Evolutionary conservation across 2,888 invertebrate species (phyloP).

Genomic region (Campoletis raptor): DNA sequence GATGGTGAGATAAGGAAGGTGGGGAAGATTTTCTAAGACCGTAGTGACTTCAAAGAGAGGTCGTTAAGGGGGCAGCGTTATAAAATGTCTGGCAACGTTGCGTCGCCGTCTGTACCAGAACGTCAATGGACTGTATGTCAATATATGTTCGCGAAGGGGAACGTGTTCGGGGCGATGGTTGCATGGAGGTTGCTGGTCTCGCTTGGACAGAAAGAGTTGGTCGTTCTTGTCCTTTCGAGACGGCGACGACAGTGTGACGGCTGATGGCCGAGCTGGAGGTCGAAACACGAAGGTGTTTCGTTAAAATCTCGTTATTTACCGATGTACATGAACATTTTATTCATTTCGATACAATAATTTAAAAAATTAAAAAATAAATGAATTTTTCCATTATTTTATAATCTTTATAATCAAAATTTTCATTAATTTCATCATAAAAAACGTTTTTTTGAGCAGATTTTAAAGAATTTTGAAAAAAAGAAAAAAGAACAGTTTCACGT

Average conservation of each 20-base stretch:
- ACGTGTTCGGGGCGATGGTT: conserved; percentile 30
- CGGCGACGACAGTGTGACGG: not conserved
- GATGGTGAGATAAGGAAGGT: no score
- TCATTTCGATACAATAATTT: not conserved
- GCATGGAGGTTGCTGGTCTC: conserved; percentile 27
- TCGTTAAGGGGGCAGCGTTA: not conserved
- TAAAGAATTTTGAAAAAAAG: not conserved
- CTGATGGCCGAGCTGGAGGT: conserved; percentile 23
- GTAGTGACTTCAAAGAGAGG: not conserved
- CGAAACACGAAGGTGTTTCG: conserved; percentile 22
- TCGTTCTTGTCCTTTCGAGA: conserved; percentile 11
- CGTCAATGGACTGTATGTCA: conserved; percentile 29
- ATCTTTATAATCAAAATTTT: not conserved
- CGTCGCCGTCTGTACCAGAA: not conserved
- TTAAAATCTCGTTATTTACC: not conserved
- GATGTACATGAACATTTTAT: not conserved
- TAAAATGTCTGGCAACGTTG: conserved; percentile 25
- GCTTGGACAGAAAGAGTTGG: conserved; percentile 17
- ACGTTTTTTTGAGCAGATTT: not conserved
- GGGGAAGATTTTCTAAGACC: not conserved
- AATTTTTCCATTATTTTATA: not conserved
- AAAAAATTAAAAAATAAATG: no score
- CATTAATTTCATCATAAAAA: not conserved
- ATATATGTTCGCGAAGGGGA: conserved; percentile 52
- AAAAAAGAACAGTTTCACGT: not conserved